Percentiles rank a stretch among this genome's conserved stretches.
Evolutionary conservation across 2,888 invertebrate genomes (phyloP).

Genomic region (Agonopterix alstromeriana): DNA sequence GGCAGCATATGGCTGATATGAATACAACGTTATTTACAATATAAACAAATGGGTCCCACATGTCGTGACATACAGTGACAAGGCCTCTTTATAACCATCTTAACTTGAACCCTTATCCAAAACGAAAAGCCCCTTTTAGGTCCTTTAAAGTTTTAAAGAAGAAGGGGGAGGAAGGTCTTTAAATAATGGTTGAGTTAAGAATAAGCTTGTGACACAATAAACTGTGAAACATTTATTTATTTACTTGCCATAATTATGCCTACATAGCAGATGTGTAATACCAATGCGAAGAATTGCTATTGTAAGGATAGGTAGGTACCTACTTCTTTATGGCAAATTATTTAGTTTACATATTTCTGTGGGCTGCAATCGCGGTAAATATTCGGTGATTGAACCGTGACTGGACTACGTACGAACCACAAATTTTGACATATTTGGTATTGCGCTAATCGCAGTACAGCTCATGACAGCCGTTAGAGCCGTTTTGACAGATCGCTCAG

Average conservation of each 20-base stretch:
- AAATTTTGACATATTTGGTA: too few relatives aligned
- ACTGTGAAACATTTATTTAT: conserved; percentile 61
- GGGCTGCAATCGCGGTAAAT: too few relatives aligned
- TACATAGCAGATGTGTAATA: conserved; percentile 56
- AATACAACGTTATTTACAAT: conserved; percentile 59
- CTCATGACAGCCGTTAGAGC: too few relatives aligned
- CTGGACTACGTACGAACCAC: too few relatives aligned
- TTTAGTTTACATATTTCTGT: too few relatives aligned
- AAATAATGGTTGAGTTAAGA: conserved; percentile 25
- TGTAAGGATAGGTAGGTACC: neutral
- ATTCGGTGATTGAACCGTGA: too few relatives aligned
- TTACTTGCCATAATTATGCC: conserved; percentile 60
- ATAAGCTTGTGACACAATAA: conserved; percentile 65
- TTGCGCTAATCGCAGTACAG: too few relatives aligned
- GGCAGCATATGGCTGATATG: conserved; percentile 21
- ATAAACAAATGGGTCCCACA: conserved; percentile 66
- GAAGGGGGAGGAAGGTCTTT: conserved; percentile 18
- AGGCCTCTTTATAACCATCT: conserved; percentile 40
- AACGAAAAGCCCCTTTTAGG: neutral
- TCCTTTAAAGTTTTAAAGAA: neutral
- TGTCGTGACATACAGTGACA: conserved; percentile 66
- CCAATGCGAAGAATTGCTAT: conserved; percentile 4
- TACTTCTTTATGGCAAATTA: neutral
- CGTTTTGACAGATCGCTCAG: too few relatives aligned
- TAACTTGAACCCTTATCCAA: conserved; percentile 17